Evolutionary conservation across 2,113 vertebrate species (phyloP), one percentile per base, ranked within the genome.

Genomic region (Ranitomeya imitator): DNA sequence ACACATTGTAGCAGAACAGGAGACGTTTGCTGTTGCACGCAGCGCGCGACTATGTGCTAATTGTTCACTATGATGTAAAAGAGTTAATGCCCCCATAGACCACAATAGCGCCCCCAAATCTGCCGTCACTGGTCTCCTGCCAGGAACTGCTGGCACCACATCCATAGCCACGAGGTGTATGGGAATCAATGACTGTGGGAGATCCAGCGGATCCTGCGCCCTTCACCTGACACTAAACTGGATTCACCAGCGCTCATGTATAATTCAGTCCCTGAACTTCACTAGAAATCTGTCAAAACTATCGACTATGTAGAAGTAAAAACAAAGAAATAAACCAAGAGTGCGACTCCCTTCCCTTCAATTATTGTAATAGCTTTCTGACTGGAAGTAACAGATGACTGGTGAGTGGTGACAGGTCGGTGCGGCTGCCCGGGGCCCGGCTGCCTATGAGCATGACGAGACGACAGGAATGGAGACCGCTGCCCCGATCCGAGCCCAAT

Each of bases 311-410:
- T 13, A 67, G 26, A 31, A 61, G 79, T 79, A 45, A 69, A 86
- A 26, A 63, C 26, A 71, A 63, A 63, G 8, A 9, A 57, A 57
- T 57, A 57, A 52, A 57, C n/a, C n/a, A 87, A 87, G 77, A 3
- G 21, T 37, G 21, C 67, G 87, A 88, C 71, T 83, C 87, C 78
- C 59, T 88, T 65, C 37, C 65, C 80, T 55, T 76, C 79, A 83
- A 83, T 88, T 88, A 84, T 59, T 77, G 65, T 83, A 88, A 83
- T 88, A 88, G 87, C 80, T 52, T 65, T 76, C 84, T 88, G 63
- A 87, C 82, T 76, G 84, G 69, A 88, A 78, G 76, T 76, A 76
- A 78, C 26, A 61, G 79, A 88, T 83, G 78, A 51, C 37, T 61
- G 51, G 61, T 83, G 78, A 51, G 21, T 61, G 51, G 61, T 88